Conservation (phyloP, 2,797 vertebrate genomes). For the Echiichthys vipera region DNA sequence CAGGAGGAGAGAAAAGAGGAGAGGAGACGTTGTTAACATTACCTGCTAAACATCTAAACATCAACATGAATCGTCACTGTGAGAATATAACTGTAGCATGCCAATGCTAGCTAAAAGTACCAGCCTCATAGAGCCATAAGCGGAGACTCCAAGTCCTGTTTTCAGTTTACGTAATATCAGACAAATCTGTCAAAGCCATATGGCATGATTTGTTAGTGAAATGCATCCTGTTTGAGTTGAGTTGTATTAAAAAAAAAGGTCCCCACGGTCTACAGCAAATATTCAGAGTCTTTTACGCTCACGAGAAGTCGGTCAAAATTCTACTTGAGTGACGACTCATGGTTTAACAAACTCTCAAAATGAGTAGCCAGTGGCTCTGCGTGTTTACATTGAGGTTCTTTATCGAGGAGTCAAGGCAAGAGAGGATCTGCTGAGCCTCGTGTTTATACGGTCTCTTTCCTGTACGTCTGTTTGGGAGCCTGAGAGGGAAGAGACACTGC, state of each 20-base stretch:
- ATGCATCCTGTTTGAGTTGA: background rate
- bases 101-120: background rate
- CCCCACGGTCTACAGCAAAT: background rate
- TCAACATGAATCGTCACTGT: background rate
- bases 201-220: background rate
- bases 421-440: slow-evolving; percentile 60
- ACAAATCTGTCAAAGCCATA: background rate
- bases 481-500: slow-evolving; percentile 66
- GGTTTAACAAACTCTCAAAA: slow-evolving; percentile 40
- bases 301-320: background rate
- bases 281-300: background rate
- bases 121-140: background rate
- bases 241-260: background rate
- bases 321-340: slow-evolving; percentile 8
- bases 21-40: background rate
- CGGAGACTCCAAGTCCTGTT: background rate
- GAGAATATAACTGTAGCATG: background rate
- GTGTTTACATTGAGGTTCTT: slow-evolving; percentile 64
- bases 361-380: slow-evolving; percentile 45
- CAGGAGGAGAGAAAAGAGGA: too few relatives aligned
- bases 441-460: slow-evolving; percentile 83
- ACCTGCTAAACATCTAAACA: background rate
- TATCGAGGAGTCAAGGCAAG: slow-evolving; percentile 54
- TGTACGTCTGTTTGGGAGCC: slow-evolving; percentile 74
- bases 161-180: slow-evolving; percentile 11